Conservation (phyloP, 2,888 invertebrate species). For the Kryphioiulus occultus region DNA sequence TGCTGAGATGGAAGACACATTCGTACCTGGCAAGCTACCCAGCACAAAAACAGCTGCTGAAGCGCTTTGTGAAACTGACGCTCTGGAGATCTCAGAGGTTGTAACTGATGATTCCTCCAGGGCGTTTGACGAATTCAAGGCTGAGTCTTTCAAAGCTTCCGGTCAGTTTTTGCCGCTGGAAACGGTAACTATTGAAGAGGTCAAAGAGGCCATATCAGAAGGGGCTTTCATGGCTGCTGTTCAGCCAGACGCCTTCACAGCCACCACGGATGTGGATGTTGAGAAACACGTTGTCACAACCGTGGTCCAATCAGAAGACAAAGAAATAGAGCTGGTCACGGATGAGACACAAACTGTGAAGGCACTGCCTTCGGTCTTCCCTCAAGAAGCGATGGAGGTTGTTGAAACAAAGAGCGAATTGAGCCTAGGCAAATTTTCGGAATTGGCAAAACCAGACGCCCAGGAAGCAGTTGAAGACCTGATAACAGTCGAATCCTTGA, state of each 20-base stretch:
- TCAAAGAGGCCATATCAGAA: slow-evolving; percentile 54
- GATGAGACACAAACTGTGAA: neutral
- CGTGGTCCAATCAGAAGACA: slow-evolving; percentile 42
- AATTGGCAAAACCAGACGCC: neutral
- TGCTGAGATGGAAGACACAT: slow-evolving; percentile 68
- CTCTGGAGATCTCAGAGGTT: slow-evolving; percentile 52
- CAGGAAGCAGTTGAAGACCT: slow-evolving; percentile 46
- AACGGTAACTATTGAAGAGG: slow-evolving; percentile 52
- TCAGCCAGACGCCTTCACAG: slow-evolving; percentile 46
- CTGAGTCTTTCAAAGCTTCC: slow-evolving; percentile 13
- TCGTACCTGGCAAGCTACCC: slow-evolving; percentile 51
- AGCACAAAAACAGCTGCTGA: slow-evolving; percentile 46
- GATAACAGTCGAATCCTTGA: slow-evolving; percentile 50
- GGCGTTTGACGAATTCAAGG: slow-evolving; percentile 28
- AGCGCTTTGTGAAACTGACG: slow-evolving; percentile 51
- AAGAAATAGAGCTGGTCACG: slow-evolving; percentile 32
- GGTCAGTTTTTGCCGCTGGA: slow-evolving; percentile 46
- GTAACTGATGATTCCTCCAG: slow-evolving; percentile 45
- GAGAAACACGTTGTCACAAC: slow-evolving; percentile 32
- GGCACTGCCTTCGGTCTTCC: neutral
- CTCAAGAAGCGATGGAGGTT: slow-evolving; percentile 52
- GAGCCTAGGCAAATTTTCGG: slow-evolving; percentile 46
- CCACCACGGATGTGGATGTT: slow-evolving; percentile 28
- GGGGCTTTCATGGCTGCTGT: slow-evolving; percentile 54
- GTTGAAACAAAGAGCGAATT: slow-evolving; percentile 45